Evolutionary conservation across 2,888 invertebrate species (phyloP), one percentile per base, ranked within the genome.

Genomic region (Listrodromus nycthemerus): DNA sequence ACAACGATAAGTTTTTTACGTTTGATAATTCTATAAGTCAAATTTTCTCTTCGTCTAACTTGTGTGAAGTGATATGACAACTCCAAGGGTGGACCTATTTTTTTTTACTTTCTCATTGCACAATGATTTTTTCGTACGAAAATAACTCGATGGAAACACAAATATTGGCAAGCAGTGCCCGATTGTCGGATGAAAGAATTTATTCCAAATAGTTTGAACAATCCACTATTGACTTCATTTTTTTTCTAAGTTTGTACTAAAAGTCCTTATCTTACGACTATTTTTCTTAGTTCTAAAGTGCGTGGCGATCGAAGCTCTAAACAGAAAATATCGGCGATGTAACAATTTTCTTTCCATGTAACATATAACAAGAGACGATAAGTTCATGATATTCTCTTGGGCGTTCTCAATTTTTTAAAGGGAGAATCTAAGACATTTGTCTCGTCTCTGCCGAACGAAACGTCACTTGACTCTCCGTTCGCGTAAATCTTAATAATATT

Each of bases 81-180:
- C 90, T 92, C 92, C 91, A 92, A 92, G 89, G 91, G 90, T 92
- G 91, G 91, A 92, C 91, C 87, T 70, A 82, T 70, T 76, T 45
- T 10, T 61, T 80, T 70, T 50, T 52, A 45, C 16, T 76, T 30
- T 66, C 67, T 66, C 50, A 71, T 73, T 61, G 70, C 48, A 80
- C 45, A 94, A 90, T 89, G 94, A 92, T 90, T 94, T 94, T 94
- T 94, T 92, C 61, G 89, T 55, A 91, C 74, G 76, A 92, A 92
- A 91, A 87, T 87, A 87, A 83, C 84, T 84, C 66, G 76, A 70
- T 74, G 69, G 63, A 74, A 45, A 65, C 66, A 70, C 75, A 63
- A 52, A 63, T 41, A 41, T 65, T 79, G 70, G 48, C 71, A 65
- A 65, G 63, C 45, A 69, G 10, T 71, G 81, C 81, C 78, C 70